These are phyloP conservation scores for Rynchops niger DNA, from an alignment of 2,113 vertebrate species.

Conservation along the genomic window DNA sequence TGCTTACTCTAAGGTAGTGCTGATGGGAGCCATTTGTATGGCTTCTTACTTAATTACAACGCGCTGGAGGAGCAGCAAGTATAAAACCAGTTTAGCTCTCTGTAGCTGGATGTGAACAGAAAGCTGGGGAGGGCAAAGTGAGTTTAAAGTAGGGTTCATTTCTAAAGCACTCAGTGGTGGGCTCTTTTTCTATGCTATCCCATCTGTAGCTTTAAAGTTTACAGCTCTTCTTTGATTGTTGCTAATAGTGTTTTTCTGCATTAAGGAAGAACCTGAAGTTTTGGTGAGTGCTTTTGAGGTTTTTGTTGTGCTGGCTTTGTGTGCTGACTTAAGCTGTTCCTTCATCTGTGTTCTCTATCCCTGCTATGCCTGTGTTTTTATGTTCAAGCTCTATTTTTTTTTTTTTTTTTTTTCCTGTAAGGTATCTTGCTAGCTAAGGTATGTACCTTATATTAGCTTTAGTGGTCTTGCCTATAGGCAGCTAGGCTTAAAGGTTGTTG, in stretches of 20 bases:
- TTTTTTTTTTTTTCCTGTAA: fast-evolving
- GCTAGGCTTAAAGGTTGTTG: background rate
- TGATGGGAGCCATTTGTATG: background rate
- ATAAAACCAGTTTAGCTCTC: fast-evolving
- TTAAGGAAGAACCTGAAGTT: background rate
- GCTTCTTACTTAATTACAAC: background rate
- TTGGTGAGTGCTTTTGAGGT: background rate
- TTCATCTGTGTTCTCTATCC: fast-evolving
- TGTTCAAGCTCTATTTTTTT: background rate
- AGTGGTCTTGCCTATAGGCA: fast-evolving
- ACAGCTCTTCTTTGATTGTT: fast-evolving
- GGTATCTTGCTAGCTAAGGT: fast-evolving
- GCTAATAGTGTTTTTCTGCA: background rate
- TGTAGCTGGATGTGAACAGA: fast-evolving
- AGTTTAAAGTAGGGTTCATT: fast-evolving
- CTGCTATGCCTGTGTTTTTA: background rate
- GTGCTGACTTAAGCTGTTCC: background rate
- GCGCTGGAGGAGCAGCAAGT: background rate
- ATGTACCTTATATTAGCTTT: fast-evolving
- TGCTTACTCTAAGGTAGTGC: background rate
- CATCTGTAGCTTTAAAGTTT: background rate
- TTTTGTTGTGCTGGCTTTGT: background rate
- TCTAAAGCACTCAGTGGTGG: fast-evolving
- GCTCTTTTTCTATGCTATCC: fast-evolving
- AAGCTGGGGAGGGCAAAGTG: fast-evolving